phyloP scores from a whole-genome alignment of 2,888 invertebrate species.

The Alloscopus bannaensis region DNA sequence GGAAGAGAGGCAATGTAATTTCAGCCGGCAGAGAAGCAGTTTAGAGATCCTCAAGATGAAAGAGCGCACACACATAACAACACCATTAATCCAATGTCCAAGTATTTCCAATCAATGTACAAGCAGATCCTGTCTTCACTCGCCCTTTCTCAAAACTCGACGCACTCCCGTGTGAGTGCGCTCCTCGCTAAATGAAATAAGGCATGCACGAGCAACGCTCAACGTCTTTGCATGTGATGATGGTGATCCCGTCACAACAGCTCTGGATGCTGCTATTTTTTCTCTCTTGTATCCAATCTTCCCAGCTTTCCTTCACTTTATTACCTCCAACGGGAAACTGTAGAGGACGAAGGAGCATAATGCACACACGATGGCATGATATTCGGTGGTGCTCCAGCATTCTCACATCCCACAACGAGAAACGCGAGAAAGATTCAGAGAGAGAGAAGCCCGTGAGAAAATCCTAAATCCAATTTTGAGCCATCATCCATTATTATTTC shows the following conservation, averaged over 20 bases:
- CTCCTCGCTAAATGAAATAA: not conserved
- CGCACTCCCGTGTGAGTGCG: not conserved
- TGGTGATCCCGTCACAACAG: slow-evolving; percentile 2
- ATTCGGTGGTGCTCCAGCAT: not conserved
- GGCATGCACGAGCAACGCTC: not conserved
- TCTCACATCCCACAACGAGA: not conserved
- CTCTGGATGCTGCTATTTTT: not conserved
- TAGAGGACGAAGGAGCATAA: not conserved
- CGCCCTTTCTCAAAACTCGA: not conserved
- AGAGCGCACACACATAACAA: not conserved
- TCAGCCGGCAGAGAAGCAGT: too few relatives aligned
- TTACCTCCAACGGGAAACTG: slow-evolving; percentile 1
- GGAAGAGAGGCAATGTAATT: not conserved
- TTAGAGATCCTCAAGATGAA: too few relatives aligned
- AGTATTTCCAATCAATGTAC: not conserved
- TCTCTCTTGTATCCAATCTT: not conserved
- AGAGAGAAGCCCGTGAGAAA: slow-evolving; percentile 53
- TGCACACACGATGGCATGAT: not conserved
- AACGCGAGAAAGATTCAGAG: not conserved
- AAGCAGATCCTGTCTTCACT: not conserved
- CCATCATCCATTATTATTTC: slow-evolving; percentile 60
- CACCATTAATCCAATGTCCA: not conserved
- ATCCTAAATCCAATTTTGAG: slow-evolving; percentile 59
- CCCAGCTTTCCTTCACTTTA: not conserved
- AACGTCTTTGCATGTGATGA: not conserved